Percentiles rank a stretch among this genome's conserved stretches.
Conservation (phyloP, 2,797 vertebrate species). For the Coluber constrictor region DNA sequence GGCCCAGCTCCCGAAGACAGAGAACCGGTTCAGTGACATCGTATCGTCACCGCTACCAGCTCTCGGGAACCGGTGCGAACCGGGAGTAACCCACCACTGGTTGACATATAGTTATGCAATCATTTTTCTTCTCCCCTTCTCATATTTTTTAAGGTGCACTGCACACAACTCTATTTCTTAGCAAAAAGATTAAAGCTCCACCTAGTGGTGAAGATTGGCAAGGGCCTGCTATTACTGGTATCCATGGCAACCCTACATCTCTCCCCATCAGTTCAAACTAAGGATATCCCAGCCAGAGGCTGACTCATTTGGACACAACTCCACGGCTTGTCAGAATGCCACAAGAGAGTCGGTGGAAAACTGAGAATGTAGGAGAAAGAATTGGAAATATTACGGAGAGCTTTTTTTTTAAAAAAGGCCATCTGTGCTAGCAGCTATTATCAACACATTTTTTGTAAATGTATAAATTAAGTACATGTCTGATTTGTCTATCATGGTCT, state of each 20-base stretch:
- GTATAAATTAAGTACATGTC: too few relatives aligned
- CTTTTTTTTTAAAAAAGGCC: not conserved
- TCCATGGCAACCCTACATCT: conserved; percentile 4
- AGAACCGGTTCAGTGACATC: too few relatives aligned
- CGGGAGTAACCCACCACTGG: too few relatives aligned
- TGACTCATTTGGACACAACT: not conserved
- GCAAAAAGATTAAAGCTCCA: not conserved
- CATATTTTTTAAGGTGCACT: not conserved
- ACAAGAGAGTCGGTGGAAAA: not conserved
- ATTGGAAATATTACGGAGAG: not conserved
- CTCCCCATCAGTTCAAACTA: not conserved
- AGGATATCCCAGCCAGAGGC: not conserved
- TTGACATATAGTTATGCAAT: not conserved
- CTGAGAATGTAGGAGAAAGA: not conserved
- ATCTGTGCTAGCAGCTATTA: not conserved
- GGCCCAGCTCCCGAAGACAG: too few relatives aligned
- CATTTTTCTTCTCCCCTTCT: not conserved
- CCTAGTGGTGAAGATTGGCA: not conserved
- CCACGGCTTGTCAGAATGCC: not conserved
- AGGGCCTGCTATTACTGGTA: not conserved
- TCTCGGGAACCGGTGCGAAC: too few relatives aligned
- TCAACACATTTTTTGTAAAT: not conserved
- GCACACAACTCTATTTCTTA: not conserved
- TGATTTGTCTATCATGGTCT: not conserved
- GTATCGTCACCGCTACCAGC: too few relatives aligned